Evolutionary conservation across 2,797 vertebrate species (phyloP), one percentile per base, ranked within the genome.

Genomic region (Phoebastria nigripes): DNA sequence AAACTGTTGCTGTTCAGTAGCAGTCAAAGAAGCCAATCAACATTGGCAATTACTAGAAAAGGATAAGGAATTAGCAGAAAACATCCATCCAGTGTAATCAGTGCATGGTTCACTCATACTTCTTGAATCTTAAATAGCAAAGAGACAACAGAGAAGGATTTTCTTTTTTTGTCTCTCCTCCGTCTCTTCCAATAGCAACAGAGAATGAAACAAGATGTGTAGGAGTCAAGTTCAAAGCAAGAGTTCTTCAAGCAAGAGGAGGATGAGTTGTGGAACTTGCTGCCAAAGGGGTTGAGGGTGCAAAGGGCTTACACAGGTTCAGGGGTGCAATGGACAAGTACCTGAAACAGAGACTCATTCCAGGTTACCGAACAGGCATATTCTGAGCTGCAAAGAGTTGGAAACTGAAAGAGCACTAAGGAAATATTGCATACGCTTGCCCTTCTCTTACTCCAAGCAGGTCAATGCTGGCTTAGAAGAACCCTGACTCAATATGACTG

Each of bases 211-310:
- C 6, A 12, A 93, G 61, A 88, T 5, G 10, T 72, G 46, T 49
- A 91, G 42, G 29, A 93, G 80, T 94, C 77, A 90, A 94, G 88
- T 69, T 92, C 83, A 89, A 95, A 93, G 62, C 47, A 82, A 87
- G 74, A 93, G 73, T 84, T 92, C 82, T 88, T 95, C 86, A 94
- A 76, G 73, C 70, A 96, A 87, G 77, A 93, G 42, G 39, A 87
- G 67, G 70, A 24, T 19, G 42, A 89, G 66, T n/a, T 82, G 81
- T 54, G 55, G 81, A 92, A 93, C 58, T 93, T 79, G 54, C 52
- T 90, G 73, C 55, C 58, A 79, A 59, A 90, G 73, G 26, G 79
- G 73, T 5, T 66, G n/a, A 82, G 51, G 42, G 67, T 82, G 51
- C 73, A 62, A 94, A 90, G 54, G 66, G 15, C 46, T 93, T 51